These are phyloP conservation scores for Hypothenemus hampei DNA, from an alignment of 1,140 invertebrate species.

Conservation along the genomic window DNA sequence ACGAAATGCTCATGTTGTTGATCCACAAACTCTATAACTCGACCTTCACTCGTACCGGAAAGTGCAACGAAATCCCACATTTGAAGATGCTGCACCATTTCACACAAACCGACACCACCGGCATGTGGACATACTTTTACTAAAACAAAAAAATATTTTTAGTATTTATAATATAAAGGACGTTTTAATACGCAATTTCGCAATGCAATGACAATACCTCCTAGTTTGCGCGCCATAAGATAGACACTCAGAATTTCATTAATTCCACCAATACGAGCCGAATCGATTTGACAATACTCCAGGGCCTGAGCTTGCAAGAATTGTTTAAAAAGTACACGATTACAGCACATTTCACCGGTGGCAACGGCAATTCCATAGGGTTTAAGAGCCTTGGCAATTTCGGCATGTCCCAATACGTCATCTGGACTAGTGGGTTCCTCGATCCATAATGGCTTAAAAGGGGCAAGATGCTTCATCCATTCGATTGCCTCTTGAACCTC, in stretches of 20 bases:
- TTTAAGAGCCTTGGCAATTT: slow-evolving; percentile 60
- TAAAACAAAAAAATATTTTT: slow-evolving; percentile 44
- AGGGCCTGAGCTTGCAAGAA: slow-evolving; percentile 73
- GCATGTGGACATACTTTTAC: slow-evolving; percentile 91
- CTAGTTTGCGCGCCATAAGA: slow-evolving; percentile 76
- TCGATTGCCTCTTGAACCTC: slow-evolving; percentile 76
- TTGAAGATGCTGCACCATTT: slow-evolving; percentile 89
- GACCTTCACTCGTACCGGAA: slow-evolving; percentile 61
- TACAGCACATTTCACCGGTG: slow-evolving; percentile 88
- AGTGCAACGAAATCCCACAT: slow-evolving; percentile 80
- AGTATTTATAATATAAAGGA: slow-evolving; percentile 2
- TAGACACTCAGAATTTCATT: slow-evolving; percentile 87
- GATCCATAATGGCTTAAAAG: slow-evolving; percentile 80
- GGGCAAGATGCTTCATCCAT: slow-evolving; percentile 75
- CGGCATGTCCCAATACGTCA: slow-evolving; percentile 78
- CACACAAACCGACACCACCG: slow-evolving; percentile 86
- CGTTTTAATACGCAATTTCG: neutral
- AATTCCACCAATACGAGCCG: slow-evolving; percentile 78
- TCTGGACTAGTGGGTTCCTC: slow-evolving; percentile 92
- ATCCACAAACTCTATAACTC: slow-evolving; percentile 82
- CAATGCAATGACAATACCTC: slow-evolving; percentile 46
- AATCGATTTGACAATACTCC: slow-evolving; percentile 87
- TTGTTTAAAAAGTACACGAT: slow-evolving; percentile 90
- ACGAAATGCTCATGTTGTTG: slow-evolving; percentile 83
- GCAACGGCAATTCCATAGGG: slow-evolving; percentile 77